Base-by-base conservation (phyloP, 2,797 vertebrate species). In the Anguilla marmorata region DNA sequence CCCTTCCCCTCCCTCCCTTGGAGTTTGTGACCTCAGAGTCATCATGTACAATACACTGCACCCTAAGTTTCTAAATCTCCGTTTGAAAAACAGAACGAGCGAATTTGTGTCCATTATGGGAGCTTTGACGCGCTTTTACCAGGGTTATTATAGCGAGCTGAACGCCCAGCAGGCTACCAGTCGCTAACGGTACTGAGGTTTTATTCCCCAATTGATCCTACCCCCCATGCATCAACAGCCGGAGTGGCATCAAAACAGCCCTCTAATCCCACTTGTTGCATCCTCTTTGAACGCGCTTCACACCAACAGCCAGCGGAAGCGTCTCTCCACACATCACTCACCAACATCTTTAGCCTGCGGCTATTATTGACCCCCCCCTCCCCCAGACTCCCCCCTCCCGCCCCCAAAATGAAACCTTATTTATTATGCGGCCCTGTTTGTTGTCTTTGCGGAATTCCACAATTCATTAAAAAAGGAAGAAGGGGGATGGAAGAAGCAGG, bases 351-450 rank as follows among this genome's bases (percentile, higher is more conserved):
- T 96, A 95, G 96, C 96, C 96, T 93, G 95, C 90, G 94, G 96
- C 92, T 94, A 96, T 96, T 96, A 97, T 96, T 96, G 97, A 92
- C 92, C 89, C 89, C 89, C 88, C 85, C 83, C 58, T 56, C 56
- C 96, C 96, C 97, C 92, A 93, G 90, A 90, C 89, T 87, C 48
- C 12, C 45, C 50, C 89, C 90, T 86, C 85, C 89, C 88, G 58
- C 90, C 95, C 91, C 93, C 94, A 96, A 96, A 96, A 96, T 95
- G 93, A 95, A 95, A 95, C 97, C 97, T 97, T 97, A 97, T 97
- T 97, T 97, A 97, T 97, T 96, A 96, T 93, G 95, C 95, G 96
- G 95, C 94, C 95, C 95, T 98, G 97, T 98, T 98, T 98, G 97
- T 97, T 97, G 97, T 97, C 96, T 97, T 94, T 96, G 95, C 95